phyloP scores from a whole-genome alignment of 2,888 invertebrate genomes.

The Melangyna quadrimaculata region DNA sequence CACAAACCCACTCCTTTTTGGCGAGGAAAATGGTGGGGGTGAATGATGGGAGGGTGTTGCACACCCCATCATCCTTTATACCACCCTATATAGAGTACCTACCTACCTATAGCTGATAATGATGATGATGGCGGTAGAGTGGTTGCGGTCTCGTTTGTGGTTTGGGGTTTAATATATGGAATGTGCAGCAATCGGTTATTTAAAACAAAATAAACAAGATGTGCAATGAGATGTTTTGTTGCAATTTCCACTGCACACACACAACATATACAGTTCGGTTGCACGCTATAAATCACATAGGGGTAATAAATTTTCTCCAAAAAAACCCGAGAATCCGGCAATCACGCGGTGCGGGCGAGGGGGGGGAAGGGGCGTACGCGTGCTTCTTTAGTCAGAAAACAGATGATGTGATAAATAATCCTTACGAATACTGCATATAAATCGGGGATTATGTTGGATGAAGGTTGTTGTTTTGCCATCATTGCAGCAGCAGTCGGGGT shows the following conservation, averaged over 20 bases:
- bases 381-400: slow-evolving; percentile 12
- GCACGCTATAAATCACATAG: slow-evolving; percentile 58
- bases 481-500: neutral
- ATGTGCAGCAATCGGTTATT: slow-evolving; percentile 53
- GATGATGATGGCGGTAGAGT: slow-evolving; percentile 35
- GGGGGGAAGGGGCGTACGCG: neutral
- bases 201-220: slow-evolving; percentile 69
- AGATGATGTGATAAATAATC: slow-evolving; percentile 61
- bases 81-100: neutral
- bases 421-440: slow-evolving; percentile 59
- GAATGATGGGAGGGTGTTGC: neutral
- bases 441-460: slow-evolving; percentile 62
- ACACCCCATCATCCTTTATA: slow-evolving; percentile 27
- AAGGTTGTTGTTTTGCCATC: slow-evolving; percentile 53
- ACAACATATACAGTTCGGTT: slow-evolving; percentile 5
- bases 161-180: slow-evolving; percentile 8
- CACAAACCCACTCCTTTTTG: neutral
- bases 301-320: slow-evolving; percentile 63
- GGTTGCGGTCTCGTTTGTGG: slow-evolving; percentile 66
- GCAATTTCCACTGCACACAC: slow-evolving; percentile 15
- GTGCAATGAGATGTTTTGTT: slow-evolving; percentile 56
- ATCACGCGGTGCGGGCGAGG: neutral
- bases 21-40: neutral
- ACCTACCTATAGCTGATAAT: slow-evolving; percentile 35
- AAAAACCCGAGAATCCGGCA: neutral